These are phyloP conservation scores for Ceratosolen solmsi DNA, from an alignment of 1,140 invertebrate genomes.

Conservation along the genomic window DNA sequence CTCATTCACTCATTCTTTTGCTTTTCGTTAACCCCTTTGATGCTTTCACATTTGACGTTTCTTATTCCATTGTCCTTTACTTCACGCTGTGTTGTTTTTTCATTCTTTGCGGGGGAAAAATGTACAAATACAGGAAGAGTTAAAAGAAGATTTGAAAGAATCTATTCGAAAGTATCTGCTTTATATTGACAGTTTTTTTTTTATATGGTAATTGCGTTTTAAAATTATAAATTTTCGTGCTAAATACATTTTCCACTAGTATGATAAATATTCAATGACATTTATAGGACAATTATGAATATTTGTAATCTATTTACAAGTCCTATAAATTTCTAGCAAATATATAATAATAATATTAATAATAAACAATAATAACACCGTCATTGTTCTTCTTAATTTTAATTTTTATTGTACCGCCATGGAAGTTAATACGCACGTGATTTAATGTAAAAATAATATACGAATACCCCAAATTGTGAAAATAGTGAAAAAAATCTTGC, in stretches of 20 bases:
- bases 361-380: too few species aligned
- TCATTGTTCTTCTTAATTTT: too few species aligned
- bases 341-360: too few species aligned
- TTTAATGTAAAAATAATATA: too few species aligned
- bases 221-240: constrained; percentile 1
- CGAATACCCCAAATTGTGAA: too few species aligned
- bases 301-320: background rate
- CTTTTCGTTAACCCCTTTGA: constrained; percentile 9
- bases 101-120: background rate
- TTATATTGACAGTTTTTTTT: too few species aligned
- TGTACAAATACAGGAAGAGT: background rate
- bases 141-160: background rate
- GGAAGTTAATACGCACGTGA: too few species aligned
- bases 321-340: too few species aligned
- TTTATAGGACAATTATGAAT: background rate
- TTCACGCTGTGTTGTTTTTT: constrained; percentile 5
- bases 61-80: constrained; percentile 41
- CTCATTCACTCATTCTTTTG: background rate
- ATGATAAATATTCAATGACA: background rate
- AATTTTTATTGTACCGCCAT: too few species aligned
- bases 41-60: constrained; percentile 49
- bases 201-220: background rate
- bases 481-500: too few species aligned
- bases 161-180: background rate
- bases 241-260: background rate